Conservation (phyloP, 2,113 vertebrate species). For the Mesoclemmys tuberculata region DNA sequence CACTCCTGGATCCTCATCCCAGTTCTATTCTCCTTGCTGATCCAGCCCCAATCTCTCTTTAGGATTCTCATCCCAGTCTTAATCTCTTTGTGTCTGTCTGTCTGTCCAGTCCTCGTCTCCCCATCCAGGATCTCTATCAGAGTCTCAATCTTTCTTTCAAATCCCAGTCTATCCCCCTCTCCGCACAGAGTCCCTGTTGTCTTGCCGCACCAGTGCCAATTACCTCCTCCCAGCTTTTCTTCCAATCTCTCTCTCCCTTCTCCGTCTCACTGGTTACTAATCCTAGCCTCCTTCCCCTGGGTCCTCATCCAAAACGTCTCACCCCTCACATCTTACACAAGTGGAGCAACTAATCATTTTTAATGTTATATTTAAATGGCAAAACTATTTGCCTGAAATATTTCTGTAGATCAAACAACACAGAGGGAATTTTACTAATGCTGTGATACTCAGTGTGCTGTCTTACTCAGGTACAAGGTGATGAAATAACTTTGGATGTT, state of each 20-base stretch:
- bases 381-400: not conserved
- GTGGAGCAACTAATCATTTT: not conserved
- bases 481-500: not conserved
- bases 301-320: not conserved
- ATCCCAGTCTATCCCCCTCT: not conserved
- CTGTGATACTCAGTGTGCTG: not conserved
- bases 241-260: not conserved
- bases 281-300: not conserved
- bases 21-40: not conserved
- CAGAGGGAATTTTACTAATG: not conserved
- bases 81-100: not conserved
- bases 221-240: not conserved
- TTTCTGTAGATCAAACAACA: not conserved
- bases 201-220: not conserved
- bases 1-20: not conserved
- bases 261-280: not conserved
- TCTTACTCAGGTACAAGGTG: not conserved
- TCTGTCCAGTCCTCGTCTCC: not conserved
- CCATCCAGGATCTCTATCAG: not conserved
- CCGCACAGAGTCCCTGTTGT: not conserved
- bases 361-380: not conserved
- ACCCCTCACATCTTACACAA: not conserved
- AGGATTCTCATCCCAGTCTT: not conserved
- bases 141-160: not conserved
- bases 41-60: not conserved